Evolutionary conservation across 1,140 invertebrate species (phyloP), one percentile per base, ranked within the genome.

Genomic region (Tetragonula clypearis): DNA sequence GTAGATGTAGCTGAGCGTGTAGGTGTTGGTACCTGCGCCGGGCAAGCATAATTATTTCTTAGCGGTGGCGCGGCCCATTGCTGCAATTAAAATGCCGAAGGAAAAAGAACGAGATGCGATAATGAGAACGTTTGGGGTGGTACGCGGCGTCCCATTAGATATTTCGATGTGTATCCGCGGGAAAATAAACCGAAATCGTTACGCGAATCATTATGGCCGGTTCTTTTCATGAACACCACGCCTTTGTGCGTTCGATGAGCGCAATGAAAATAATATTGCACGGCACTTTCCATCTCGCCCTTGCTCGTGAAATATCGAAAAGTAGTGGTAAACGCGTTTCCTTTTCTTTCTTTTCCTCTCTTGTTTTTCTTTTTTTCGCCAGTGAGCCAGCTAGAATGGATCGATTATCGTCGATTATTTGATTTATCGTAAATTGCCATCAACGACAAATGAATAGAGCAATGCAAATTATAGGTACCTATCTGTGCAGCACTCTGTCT

Each of bases 21-120:
- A 73, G 53, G 72, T 88, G 79, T 87, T 85, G 78, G 84, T 85
- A 81, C 84, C 83, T 72, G 83, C 35, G 58, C 30, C 53, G 74
- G 72, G 79, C 82, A 55, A 60, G 83, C 89, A 90, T 90, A 90
- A 90, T 90, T 90, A 90, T 90, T 90, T 90, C 89, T 90, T 90
- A 90, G 84, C 84, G 79, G 89, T 68, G 79, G 82, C 81, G 83
- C 81, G 69, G 84, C 72, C 75, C 86, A 90, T 84, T 89, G 88
- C 88, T 90, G 89, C 88, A 90, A 90, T 90, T 90, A 90, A 90
- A 90, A 90, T 80, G 86, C 86, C 82, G 88, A 90, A 90, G 88
- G 88, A 87, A 90, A 81, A 90, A 69, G 73, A 82, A 72, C 76
- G 78, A 71, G 66, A 84, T 84, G 69, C 88, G 75, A 68, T 90